phyloP scores from a whole-genome alignment of 1,140 invertebrate genomes.

The Diorhabda sublineata region DNA sequence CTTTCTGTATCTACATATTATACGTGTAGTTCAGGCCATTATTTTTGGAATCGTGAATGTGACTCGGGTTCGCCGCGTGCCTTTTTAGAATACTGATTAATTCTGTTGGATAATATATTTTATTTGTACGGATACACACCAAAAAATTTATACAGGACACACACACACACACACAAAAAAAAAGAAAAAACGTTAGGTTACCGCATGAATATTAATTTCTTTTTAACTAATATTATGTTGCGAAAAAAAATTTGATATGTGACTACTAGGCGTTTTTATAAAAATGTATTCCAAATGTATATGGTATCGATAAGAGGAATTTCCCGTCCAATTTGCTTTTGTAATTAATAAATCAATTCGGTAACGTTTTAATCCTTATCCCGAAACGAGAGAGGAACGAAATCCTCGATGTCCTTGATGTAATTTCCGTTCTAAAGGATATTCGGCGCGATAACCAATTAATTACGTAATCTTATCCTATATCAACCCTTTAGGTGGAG shows the following conservation, averaged over 20 bases:
- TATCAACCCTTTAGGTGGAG: constrained; percentile 38
- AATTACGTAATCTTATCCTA: constrained; percentile 39
- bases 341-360: constrained; percentile 23
- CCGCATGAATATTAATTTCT: constrained; percentile 35
- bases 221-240: constrained; percentile 10
- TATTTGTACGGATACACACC: constrained; percentile 30
- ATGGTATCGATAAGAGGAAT: no score
- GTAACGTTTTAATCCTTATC: constrained; percentile 21
- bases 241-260: background rate
- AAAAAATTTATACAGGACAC: constrained; percentile 32
- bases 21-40: constrained; percentile 43
- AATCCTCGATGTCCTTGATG: constrained; percentile 23
- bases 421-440: constrained; percentile 26
- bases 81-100: constrained; percentile 40
- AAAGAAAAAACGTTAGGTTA: constrained; percentile 29
- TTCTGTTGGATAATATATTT: constrained; percentile 39
- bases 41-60: constrained; percentile 41
- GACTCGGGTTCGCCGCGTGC: constrained; percentile 27
- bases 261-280: background rate
- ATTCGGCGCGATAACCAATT: constrained; percentile 35
- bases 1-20: constrained; percentile 44
- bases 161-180: no score
- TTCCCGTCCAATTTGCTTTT: constrained; percentile 6
- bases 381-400: constrained; percentile 11
- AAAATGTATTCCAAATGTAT: no score